A percentile compares a stretch with the other conserved stretches of the same genome.
Conservation (phyloP, 2,113 vertebrate species). For the Grammomys dolichurus region DNA sequence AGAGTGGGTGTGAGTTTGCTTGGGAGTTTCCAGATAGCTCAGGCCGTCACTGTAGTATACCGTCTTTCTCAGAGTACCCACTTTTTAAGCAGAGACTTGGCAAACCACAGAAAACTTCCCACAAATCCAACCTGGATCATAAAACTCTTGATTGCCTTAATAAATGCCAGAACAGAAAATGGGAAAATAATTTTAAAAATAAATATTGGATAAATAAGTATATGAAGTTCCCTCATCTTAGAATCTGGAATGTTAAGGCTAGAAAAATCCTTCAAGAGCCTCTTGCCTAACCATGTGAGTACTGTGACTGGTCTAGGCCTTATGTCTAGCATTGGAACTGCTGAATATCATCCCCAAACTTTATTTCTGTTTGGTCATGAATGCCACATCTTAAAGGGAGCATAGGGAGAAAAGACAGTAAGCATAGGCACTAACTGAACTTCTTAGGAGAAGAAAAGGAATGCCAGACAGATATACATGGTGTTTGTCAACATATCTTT, state of each 20-base stretch:
- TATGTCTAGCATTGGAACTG: neutral
- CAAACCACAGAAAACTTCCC: neutral
- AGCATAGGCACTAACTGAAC: neutral
- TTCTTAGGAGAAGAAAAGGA: neutral
- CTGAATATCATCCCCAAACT: neutral
- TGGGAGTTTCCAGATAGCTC: neutral
- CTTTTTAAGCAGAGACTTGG: neutral
- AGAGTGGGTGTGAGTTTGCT: neutral
- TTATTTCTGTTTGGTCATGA: neutral
- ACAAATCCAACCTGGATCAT: neutral
- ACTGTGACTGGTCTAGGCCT: neutral
- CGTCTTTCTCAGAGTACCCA: neutral
- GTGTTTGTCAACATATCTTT: neutral
- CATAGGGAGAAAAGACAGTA: neutral
- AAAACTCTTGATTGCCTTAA: neutral
- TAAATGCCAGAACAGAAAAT: neutral
- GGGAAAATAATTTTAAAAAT: neutral
- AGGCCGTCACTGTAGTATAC: neutral
- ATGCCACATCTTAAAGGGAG: neutral
- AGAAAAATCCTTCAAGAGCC: neutral
- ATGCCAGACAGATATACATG: neutral
- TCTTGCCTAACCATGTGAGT: neutral
- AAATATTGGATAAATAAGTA: neutral
- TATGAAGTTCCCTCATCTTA: neutral
- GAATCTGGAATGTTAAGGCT: neutral